These are phyloP conservation scores for Eueremaeus valkanovi DNA, from an alignment of 2,888 invertebrate genomes.

Conservation along the genomic window DNA sequence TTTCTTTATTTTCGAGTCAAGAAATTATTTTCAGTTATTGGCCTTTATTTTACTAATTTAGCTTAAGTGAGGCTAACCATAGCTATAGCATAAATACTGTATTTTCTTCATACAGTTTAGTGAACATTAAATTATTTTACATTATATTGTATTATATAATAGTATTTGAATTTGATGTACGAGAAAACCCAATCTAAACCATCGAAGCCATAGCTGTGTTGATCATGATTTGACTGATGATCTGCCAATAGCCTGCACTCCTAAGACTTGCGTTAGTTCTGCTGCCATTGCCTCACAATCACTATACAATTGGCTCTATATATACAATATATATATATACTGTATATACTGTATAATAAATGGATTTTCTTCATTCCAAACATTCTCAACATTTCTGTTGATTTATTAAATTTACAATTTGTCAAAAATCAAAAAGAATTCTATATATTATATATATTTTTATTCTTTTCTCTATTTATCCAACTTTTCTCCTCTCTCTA, in stretches of 20 bases:
- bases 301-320: background rate
- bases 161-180: background rate
- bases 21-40: background rate
- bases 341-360: background rate
- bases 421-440: background rate
- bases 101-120: too few species aligned
- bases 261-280: too few species aligned
- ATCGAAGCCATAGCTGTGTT: conserved; percentile 13
- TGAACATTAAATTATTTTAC: too few species aligned
- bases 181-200: background rate
- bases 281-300: background rate
- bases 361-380: background rate
- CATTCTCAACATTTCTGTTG: background rate
- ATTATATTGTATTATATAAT: background rate
- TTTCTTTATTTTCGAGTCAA: background rate
- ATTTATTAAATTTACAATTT: conserved; percentile 15
- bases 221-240: conserved; percentile 31
- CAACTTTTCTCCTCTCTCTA: too few species aligned
- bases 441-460: background rate
- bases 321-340: background rate
- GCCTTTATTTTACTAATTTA: conserved; percentile 1
- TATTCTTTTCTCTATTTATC: too few species aligned
- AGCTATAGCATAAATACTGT: background rate
- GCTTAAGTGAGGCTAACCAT: background rate
- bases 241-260: conserved; percentile 15